These are phyloP conservation scores for Geopemphigus sp. DNA, from an alignment of 1,140 invertebrate genomes.

Conservation along the genomic window DNA sequence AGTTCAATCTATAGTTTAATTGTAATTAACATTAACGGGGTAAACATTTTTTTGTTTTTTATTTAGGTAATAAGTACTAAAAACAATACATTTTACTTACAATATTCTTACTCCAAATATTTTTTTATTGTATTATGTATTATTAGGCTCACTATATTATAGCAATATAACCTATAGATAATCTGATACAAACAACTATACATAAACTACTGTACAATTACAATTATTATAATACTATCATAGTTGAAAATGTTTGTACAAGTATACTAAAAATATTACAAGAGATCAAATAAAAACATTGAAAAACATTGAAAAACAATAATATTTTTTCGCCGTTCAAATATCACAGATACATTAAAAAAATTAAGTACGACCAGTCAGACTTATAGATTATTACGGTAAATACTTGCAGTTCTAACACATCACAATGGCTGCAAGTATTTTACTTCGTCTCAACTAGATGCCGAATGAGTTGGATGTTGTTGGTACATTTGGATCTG, in stretches of 20 bases:
- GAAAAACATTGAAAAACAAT: conserved; percentile 16
- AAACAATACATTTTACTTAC: background rate
- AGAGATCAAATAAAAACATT: conserved; percentile 33
- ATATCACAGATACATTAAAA: conserved; percentile 29
- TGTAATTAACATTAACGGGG: too few species aligned
- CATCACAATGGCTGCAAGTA: conserved; percentile 49
- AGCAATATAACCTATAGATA: background rate
- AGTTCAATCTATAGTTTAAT: too few species aligned
- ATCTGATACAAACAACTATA: background rate
- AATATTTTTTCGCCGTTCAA: conserved; percentile 1
- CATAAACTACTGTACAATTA: background rate
- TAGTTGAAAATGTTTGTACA: background rate
- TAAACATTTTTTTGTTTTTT: background rate
- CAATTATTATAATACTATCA: too few species aligned
- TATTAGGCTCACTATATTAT: background rate
- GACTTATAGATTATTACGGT: conserved; percentile 19
- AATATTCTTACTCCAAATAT: background rate
- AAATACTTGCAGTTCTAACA: conserved; percentile 27
- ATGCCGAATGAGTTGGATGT: conserved; percentile 44
- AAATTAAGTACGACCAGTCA: background rate
- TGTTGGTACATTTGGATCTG: conserved; percentile 53
- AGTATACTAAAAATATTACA: background rate
- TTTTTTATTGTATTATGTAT: background rate
- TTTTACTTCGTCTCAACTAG: conserved; percentile 52
- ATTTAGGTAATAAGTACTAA: background rate